Percentiles rank a stretch among this genome's conserved stretches.
Conservation (phyloP, 2,888 invertebrate genomes). For the Chromoteleia sp. region DNA sequence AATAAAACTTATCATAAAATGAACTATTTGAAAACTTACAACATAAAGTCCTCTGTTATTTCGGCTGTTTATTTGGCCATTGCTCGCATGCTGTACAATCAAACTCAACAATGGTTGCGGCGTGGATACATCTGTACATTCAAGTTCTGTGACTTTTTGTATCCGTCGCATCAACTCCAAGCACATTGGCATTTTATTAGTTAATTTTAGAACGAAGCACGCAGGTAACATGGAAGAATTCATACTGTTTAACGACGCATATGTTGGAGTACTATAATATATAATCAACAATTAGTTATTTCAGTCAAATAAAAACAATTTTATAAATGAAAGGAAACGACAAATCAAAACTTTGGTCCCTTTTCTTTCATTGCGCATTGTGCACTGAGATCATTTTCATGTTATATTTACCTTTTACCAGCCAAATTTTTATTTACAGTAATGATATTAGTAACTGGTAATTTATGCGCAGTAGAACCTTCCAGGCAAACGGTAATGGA, state of each 20-base stretch:
- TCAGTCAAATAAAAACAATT: neutral
- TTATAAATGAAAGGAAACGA: constrained; percentile 21
- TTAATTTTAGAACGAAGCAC: constrained; percentile 93
- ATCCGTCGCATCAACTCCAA: constrained; percentile 90
- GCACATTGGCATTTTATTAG: constrained; percentile 94
- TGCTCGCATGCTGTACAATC: constrained; percentile 92
- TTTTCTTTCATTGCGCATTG: no score
- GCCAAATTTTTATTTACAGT: constrained; percentile 89
- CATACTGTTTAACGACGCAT: constrained; percentile 91
- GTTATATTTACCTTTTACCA: constrained; percentile 89
- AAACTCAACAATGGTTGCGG: constrained; percentile 90
- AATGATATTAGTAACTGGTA: constrained; percentile 91
- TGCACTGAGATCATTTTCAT: no score
- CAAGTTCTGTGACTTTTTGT: constrained; percentile 87
- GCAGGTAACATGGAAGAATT: constrained; percentile 97
- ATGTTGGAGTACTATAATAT: constrained; percentile 89
- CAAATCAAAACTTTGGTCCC: no score
- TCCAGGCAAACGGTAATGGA: constrained; percentile 96
- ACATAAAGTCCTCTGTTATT: constrained; percentile 93
- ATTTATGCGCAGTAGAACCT: constrained; percentile 93
- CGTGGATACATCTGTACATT: constrained; percentile 86
- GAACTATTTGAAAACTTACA: constrained; percentile 86
- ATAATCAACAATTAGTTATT: neutral
- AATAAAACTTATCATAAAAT: no score
- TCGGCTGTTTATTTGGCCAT: constrained; percentile 90